A percentile compares a stretch with the other conserved stretches of the same genome.
Conservation (phyloP, 2,797 vertebrate species). For the Rallus crepitans region DNA sequence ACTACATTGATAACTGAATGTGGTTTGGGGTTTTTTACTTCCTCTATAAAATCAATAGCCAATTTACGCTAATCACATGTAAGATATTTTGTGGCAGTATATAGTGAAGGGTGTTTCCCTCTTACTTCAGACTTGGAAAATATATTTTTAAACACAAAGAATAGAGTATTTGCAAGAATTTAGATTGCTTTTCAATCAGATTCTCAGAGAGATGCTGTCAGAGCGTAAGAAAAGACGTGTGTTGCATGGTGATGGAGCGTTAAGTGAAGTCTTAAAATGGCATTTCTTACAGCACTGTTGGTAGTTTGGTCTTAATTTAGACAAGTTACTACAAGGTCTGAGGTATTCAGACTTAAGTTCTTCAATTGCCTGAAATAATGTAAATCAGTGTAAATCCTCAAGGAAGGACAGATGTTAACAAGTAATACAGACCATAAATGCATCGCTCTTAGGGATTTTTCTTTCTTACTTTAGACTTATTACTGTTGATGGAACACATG, state of each 20-base stretch:
- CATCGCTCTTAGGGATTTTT: background rate
- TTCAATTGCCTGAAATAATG: background rate
- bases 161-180: background rate
- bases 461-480: background rate
- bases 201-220: accelerated
- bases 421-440: background rate
- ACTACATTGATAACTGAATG: background rate
- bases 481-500: background rate
- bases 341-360: background rate
- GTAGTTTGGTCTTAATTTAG: background rate
- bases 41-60: background rate
- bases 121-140: background rate
- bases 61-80: background rate
- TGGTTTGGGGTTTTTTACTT: background rate
- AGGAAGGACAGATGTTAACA: background rate
- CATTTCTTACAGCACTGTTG: slow-evolving; percentile 32
- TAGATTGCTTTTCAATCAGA: background rate
- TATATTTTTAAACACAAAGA: background rate
- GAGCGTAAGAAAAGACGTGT: background rate
- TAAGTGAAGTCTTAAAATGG: background rate
- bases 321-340: background rate
- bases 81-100: background rate
- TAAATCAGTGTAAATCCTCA: slow-evolving; percentile 14
- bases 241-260: background rate
- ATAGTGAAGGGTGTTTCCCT: background rate